These are phyloP conservation scores for Crematogaster levior DNA, from an alignment of 2,888 invertebrate species.

Conservation along the genomic window DNA sequence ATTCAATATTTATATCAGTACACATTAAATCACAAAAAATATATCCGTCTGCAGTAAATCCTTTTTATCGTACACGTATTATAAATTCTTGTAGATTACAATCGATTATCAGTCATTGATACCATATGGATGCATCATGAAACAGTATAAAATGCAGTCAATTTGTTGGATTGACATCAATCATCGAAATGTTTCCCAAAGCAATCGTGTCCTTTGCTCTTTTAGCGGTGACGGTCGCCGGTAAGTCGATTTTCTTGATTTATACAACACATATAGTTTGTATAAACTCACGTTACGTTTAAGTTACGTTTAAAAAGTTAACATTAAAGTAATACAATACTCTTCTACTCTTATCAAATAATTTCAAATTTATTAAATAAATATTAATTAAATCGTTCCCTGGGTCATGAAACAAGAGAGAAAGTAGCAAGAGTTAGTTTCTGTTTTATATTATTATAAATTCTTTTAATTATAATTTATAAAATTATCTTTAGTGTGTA, in stretches of 20 bases:
- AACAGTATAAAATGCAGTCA: conserved; percentile 55
- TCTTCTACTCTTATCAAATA: background rate
- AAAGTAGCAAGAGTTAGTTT: background rate
- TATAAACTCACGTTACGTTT: background rate
- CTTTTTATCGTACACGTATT: conserved; percentile 53
- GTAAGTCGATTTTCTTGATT: conserved; percentile 65
- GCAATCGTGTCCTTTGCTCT: conserved; percentile 59
- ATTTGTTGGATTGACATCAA: conserved; percentile 13
- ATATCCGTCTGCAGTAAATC: conserved; percentile 1
- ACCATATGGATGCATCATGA: conserved; percentile 27
- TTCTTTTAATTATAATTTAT: too few relatives aligned
- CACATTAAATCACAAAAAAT: background rate
- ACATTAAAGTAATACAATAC: background rate
- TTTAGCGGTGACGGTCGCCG: conserved; percentile 62
- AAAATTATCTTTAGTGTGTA: background rate
- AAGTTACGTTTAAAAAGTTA: background rate
- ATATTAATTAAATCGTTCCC: background rate
- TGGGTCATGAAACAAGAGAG: background rate
- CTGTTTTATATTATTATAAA: conserved; percentile 7
- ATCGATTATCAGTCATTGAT: conserved; percentile 43
- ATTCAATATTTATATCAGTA: background rate
- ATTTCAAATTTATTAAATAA: background rate
- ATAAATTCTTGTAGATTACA: conserved; percentile 29
- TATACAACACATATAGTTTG: background rate
- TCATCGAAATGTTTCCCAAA: conserved; percentile 69